Conservation (phyloP, 2,113 vertebrate genomes). For the Alaudala cheleensis region DNA sequence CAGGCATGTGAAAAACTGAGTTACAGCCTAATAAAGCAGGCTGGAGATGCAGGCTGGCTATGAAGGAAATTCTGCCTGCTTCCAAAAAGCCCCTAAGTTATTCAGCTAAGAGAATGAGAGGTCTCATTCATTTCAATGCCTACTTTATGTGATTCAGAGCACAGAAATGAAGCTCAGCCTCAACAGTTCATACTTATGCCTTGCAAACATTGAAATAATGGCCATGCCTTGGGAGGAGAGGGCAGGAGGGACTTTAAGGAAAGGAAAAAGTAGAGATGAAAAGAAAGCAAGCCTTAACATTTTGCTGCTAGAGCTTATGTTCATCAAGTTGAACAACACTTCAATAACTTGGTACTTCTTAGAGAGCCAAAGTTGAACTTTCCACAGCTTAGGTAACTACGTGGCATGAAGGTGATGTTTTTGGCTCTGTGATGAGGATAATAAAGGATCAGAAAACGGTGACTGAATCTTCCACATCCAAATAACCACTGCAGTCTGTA, state of each 20-base stretch:
- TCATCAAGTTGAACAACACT: neutral
- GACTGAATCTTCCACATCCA: neutral
- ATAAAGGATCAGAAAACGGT: neutral
- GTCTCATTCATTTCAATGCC: neutral
- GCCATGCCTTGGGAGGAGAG: neutral
- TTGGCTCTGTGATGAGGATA: neutral
- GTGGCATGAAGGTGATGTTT: neutral
- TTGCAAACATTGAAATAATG: neutral
- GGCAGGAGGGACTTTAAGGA: neutral
- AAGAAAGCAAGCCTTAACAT: neutral
- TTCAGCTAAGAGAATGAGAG: neutral
- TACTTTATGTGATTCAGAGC: neutral
- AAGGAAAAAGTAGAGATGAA: neutral
- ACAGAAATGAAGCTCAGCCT: neutral
- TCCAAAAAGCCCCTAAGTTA: neutral
- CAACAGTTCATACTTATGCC: neutral
- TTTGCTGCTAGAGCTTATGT: neutral
- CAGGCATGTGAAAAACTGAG: neutral
- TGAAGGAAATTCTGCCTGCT: neutral
- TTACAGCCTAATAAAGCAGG: conserved; percentile 12
- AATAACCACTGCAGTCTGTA: neutral
- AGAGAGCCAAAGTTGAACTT: neutral
- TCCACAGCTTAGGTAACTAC: neutral
- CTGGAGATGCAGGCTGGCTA: neutral
- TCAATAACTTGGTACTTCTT: neutral